phyloP scores from a whole-genome alignment of 1,140 invertebrate species.

The Lysiphlebus fabarum region DNA sequence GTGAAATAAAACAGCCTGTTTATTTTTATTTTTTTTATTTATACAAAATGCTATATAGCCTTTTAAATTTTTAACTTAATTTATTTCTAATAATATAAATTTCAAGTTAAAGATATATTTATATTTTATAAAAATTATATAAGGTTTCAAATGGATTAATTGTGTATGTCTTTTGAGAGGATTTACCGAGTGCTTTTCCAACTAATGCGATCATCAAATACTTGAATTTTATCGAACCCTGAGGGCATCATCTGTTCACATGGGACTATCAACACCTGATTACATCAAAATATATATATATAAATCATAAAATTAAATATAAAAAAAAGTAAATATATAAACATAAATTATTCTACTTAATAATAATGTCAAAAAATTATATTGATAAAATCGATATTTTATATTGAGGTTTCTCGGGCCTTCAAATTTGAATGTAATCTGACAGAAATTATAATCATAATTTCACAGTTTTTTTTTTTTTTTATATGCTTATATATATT shows the following conservation, averaged over 20 bases:
- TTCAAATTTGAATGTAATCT: conserved; percentile 16
- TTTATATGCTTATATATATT: neutral
- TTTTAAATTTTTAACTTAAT: no score
- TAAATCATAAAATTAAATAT: neutral
- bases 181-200: conserved; percentile 36
- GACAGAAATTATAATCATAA: conserved; percentile 24
- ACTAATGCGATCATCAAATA: conserved; percentile 50
- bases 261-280: conserved; percentile 48
- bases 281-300: conserved; percentile 7
- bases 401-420: conserved; percentile 18
- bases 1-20: conserved; percentile 18
- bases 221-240: conserved; percentile 29
- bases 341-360: neutral
- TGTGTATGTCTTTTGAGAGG: no score
- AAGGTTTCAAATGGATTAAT: no score
- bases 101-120: no score
- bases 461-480: conserved; percentile 43
- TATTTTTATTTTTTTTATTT: no score
- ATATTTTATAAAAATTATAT: no score
- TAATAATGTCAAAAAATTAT: neutral
- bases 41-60: no score
- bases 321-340: neutral
- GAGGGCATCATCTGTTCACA: conserved; percentile 25
- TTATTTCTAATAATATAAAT: no score
- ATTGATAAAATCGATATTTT: neutral